Evolutionary conservation across 2,113 vertebrate genomes (phyloP), one percentile per base, ranked within the genome.

Genomic region (Pteropus alecto): DNA sequence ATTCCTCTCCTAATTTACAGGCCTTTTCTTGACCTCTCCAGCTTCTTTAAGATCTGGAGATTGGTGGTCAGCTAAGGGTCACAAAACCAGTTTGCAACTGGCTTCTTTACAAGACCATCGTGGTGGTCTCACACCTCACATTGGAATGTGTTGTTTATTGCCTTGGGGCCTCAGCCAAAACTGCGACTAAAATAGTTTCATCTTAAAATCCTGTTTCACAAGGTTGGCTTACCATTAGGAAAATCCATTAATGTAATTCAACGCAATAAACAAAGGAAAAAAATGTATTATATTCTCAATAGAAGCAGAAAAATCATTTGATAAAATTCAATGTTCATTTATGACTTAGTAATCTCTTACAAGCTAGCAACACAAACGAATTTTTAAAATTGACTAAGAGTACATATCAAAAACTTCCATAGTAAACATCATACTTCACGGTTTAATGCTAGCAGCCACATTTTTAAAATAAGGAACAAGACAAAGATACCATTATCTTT

Each of bases 91-190:
- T 88, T 93, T 81, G 30, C 56, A 95, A 41, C 51, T 79, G 79
- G 19, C 33, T 92, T 41, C 43, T 95, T 97, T 79, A 68, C 4
- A 91, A 82, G 46, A 89, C 93, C 38, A 84, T 60, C 87, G 78
- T 16, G 60, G 70, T 94, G 70, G 65, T 97, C 93, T 96, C 61
- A 92, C 41, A 96, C 48, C 81, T 96, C 61, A 38, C 76, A 61
- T 43, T 96, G 94, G 43, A 96, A 94, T 95, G 88, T 84, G 38
- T 71, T 96, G 14, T 96, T 95, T 96, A 48, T 96, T 83, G 60
- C 51, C 43, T 90, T 96, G 56, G 71, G 54, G 7, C n/a, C 56
- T 96, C 60, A 85, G 56, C 74, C 87, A 92, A 96, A 87, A 84
- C 3, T 33, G 46, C 90, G 48, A 94, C n/a, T 91, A 67, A 96